These are phyloP conservation scores for Percopsis transmontana DNA, from an alignment of 2,113 vertebrate genomes.

Conservation along the genomic window DNA sequence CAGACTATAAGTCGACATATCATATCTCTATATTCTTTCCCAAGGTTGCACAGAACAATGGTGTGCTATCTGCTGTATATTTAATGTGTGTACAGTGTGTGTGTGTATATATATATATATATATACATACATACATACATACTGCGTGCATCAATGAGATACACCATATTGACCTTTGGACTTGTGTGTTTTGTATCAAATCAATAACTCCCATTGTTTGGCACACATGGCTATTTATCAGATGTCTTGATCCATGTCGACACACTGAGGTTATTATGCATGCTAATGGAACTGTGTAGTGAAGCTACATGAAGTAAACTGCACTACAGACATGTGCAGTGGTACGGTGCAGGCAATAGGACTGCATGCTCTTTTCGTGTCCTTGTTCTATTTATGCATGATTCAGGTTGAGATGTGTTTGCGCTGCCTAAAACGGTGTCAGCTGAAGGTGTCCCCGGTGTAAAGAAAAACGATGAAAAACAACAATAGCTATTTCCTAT, in stretches of 20 bases:
- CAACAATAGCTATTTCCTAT: slow-evolving; percentile 65
- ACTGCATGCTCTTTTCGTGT: slow-evolving; percentile 9
- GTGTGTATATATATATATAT: background rate
- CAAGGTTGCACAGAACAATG: slow-evolving; percentile 11
- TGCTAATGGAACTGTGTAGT: background rate
- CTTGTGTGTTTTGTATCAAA: background rate
- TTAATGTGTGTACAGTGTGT: background rate
- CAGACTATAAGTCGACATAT: too few relatives aligned
- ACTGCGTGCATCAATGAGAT: background rate
- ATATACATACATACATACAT: background rate
- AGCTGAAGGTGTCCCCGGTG: slow-evolving; percentile 56
- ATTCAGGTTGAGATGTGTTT: slow-evolving; percentile 59
- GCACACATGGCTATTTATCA: background rate
- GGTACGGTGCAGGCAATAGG: background rate
- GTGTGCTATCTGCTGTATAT: slow-evolving; percentile 50
- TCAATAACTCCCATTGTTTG: background rate
- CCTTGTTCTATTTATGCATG: slow-evolving; percentile 39
- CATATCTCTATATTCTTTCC: slow-evolving; percentile 16
- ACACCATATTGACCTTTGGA: background rate
- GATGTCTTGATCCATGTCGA: background rate
- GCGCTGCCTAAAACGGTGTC: slow-evolving; percentile 51
- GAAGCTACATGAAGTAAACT: background rate
- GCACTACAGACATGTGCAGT: background rate
- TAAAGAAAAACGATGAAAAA: slow-evolving; percentile 67
- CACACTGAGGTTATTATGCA: too few relatives aligned